A percentile compares a stretch with the other conserved stretches of the same genome.
Evolutionary conservation across 2,797 vertebrate genomes (phyloP).

Genomic region (Eleutherodactylus coqui): DNA sequence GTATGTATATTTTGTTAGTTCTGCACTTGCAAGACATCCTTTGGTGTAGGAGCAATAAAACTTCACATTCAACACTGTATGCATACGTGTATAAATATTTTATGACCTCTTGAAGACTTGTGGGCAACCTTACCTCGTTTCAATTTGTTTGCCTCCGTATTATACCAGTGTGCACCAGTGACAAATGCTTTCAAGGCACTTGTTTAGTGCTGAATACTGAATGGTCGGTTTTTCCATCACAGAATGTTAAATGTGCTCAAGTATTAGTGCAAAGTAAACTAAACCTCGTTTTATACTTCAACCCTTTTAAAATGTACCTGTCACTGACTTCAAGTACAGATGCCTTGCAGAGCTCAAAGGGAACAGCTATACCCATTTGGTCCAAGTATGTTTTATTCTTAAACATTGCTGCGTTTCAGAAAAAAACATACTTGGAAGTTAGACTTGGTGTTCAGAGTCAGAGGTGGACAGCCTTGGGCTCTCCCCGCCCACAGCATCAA

Average conservation of each 20-base stretch:
- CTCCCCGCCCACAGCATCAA: too few relatives aligned
- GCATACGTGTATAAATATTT: background rate
- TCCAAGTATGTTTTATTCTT: too few relatives aligned
- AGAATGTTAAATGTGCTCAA: background rate
- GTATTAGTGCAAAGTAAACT: background rate
- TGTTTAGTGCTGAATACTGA: background rate
- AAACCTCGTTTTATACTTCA: background rate
- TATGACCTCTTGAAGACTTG: background rate
- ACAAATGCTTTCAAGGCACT: background rate
- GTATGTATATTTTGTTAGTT: background rate
- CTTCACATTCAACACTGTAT: background rate
- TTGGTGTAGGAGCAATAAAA: background rate
- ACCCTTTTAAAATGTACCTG: background rate
- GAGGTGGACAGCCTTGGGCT: too few relatives aligned
- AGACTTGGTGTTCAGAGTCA: too few relatives aligned
- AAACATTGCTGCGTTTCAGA: too few relatives aligned
- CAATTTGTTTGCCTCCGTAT: background rate
- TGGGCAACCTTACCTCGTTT: background rate
- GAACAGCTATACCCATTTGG: too few relatives aligned
- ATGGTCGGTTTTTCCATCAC: too few relatives aligned
- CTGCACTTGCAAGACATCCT: constrained; percentile 11
- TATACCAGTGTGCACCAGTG: background rate
- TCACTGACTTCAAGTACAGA: too few relatives aligned
- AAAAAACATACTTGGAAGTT: too few relatives aligned
- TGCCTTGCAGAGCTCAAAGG: background rate